Base-by-base conservation (phyloP, 2,888 invertebrate genomes). In the Drosophila fulvimacula region DNA sequence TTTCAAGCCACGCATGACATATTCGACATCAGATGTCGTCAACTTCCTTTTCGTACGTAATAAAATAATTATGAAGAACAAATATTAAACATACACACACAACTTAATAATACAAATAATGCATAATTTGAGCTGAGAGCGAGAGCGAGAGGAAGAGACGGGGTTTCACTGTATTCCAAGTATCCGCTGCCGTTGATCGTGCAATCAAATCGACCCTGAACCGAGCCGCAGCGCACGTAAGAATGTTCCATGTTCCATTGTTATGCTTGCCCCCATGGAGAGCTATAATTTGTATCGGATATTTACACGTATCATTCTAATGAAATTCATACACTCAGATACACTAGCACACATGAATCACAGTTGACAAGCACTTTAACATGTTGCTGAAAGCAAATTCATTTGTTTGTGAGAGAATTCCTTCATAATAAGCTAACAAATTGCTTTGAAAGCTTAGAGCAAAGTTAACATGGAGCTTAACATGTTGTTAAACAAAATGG, bases 11-110 rank as follows among this genome's bases (percentile, higher is more conserved):
- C 89, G 85, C 90, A 90, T 85, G 90, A 78, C 76, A 90, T 73
- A 90, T 70, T 82, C 82, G 81, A 70, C 76, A 79, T 61, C 58
- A 63, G 67, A 83, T 83, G 82, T 88, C 86, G 83, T 89, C 83
- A 88, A 88, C 90, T 89, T 83, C 90, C 83, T 89, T 79, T 82
- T 10, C 24, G 56, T 59, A 62, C 64, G 55, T 77, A 88, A 89
- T 88, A 67, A 82, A 83, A 88, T 89, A 88, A 76, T 76, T 79
- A 83, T 88, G 88, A 69, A 88, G 82, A 85, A 89, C 79, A 83
- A 83, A 83, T 83, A 89, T 88, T 84, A 88, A 89, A 77, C 73
- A 58, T 13, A 63, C 24, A 27, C 66, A 66, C 81, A 69, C 74
- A 74, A 64, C 68, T 74, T 70, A 69, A 78, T 81, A 73, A 84